phyloP scores from a whole-genome alignment of 2,797 vertebrate species.

The Myiotriccus ornatus region DNA sequence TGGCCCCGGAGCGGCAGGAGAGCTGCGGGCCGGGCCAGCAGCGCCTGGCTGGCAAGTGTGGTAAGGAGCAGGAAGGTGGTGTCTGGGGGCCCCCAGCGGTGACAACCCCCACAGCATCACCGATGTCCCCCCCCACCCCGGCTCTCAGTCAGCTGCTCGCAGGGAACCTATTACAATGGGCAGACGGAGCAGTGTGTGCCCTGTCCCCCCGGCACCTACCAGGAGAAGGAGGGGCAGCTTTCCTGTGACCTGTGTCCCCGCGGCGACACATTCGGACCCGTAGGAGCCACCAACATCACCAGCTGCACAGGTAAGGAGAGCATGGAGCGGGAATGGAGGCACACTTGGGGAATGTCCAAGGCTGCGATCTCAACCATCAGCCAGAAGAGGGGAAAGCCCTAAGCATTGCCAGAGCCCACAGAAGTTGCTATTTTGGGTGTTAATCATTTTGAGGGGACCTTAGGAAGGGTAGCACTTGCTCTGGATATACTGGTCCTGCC shows the following conservation, averaged over 20 bases:
- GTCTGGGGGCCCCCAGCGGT: neutral
- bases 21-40: constrained; percentile 89
- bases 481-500: neutral
- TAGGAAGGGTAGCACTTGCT: neutral
- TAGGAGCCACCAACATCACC: constrained; percentile 90
- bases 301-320: constrained; percentile 86
- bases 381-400: neutral
- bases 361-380: neutral
- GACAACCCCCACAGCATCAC: constrained; percentile 24
- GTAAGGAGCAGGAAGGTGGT: constrained; percentile 79
- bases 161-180: constrained; percentile 95
- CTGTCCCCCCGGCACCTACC: constrained; percentile 94
- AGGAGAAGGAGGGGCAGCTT: constrained; percentile 96
- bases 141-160: constrained; percentile 95
- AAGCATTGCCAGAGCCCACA: neutral
- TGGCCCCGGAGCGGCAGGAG: constrained; percentile 74
- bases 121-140: constrained; percentile 76
- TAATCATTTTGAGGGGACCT: neutral
- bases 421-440: neutral
- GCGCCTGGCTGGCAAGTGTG: constrained; percentile 88
- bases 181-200: constrained; percentile 94
- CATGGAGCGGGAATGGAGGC: rapidly evolving
- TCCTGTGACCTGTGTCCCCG: constrained; percentile 96
- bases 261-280: constrained; percentile 87
- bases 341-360: rapidly evolving